Conservation (phyloP, 2,888 invertebrate species). For the Polymixis flavicincta region DNA sequence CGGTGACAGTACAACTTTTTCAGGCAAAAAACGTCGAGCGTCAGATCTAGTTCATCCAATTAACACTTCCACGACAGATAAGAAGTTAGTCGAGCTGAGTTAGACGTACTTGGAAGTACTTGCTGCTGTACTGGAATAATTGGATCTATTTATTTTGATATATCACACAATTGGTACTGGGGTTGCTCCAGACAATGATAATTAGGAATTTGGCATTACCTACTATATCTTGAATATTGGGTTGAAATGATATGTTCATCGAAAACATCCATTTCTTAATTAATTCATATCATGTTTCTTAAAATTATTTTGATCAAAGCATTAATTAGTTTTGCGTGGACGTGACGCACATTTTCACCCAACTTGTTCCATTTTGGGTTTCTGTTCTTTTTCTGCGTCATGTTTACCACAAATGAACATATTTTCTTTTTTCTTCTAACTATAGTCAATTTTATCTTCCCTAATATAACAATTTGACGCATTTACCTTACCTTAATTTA, state of each 20-base stretch:
- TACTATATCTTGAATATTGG: too few relatives aligned
- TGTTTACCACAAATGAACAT: too few relatives aligned
- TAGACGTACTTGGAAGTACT: slow-evolving; percentile 28
- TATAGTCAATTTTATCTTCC: too few relatives aligned
- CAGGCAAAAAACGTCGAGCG: slow-evolving; percentile 60
- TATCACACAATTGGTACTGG: not conserved
- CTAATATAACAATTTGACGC: too few relatives aligned
- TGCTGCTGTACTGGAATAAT: slow-evolving; percentile 26
- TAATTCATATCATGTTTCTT: not conserved
- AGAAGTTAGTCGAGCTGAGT: slow-evolving; percentile 31
- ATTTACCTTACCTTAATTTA: not conserved
- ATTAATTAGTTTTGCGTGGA: not conserved
- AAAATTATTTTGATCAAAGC: not conserved
- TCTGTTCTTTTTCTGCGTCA: too few relatives aligned
- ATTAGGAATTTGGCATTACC: not conserved
- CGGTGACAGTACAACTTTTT: slow-evolving; percentile 58
- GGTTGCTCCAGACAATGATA: not conserved
- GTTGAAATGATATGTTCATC: not conserved
- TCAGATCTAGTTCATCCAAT: slow-evolving; percentile 71
- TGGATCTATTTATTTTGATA: slow-evolving; percentile 16
- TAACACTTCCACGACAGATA: slow-evolving; percentile 69
- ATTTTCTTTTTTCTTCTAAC: too few relatives aligned
- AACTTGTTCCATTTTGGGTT: too few relatives aligned
- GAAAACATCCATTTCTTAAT: not conserved
- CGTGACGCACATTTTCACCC: too few relatives aligned